phyloP scores from a whole-genome alignment of 2,113 vertebrate species.

The Herpetotheres cachinnans region DNA sequence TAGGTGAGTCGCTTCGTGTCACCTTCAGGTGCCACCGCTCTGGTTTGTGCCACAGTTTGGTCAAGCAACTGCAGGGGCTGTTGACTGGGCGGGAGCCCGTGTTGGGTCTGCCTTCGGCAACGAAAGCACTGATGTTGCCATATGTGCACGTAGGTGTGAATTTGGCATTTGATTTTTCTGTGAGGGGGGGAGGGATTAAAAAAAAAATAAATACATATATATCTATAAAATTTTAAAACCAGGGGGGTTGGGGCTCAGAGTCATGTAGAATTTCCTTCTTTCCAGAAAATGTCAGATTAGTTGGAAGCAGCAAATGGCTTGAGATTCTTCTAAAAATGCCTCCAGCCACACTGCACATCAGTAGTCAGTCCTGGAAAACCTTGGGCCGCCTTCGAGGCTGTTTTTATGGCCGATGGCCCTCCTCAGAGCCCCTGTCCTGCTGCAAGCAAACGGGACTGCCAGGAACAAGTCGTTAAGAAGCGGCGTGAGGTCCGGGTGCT shows the following conservation, averaged over 20 bases:
- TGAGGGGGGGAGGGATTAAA: no score
- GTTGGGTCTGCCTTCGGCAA: fast-evolving
- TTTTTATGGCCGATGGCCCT: background rate
- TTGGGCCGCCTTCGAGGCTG: background rate
- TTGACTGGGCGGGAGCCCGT: fast-evolving
- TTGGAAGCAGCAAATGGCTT: background rate
- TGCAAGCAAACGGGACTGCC: background rate
- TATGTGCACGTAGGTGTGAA: background rate
- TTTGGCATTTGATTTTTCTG: background rate
- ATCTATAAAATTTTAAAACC: background rate
- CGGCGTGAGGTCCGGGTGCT: fast-evolving
- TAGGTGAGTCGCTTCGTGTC: conserved; percentile 75
- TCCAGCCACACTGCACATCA: background rate
- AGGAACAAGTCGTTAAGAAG: background rate
- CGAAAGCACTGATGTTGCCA: fast-evolving
- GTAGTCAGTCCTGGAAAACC: background rate
- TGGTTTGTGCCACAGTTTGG: background rate
- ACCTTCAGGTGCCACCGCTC: background rate
- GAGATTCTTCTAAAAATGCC: background rate
- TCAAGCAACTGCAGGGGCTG: fast-evolving
- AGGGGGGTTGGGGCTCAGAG: background rate
- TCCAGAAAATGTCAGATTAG: background rate
- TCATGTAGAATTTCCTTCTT: background rate
- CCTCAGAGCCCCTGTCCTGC: background rate
- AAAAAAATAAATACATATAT: no score